phyloP scores from a whole-genome alignment of 2,797 vertebrate species.

The Clamator glandarius region DNA sequence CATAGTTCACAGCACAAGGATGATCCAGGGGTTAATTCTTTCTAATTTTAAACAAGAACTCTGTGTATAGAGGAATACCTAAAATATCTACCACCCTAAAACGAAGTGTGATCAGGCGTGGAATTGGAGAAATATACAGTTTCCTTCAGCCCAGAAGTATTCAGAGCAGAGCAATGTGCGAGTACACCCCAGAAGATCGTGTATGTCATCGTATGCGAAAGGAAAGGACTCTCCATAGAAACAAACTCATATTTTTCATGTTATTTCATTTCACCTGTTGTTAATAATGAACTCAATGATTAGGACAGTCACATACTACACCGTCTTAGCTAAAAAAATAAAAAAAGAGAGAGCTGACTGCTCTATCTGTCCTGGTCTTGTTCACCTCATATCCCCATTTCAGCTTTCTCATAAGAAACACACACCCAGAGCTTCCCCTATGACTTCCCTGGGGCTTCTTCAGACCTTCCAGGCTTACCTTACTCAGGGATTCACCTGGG shows the following conservation, averaged over 20 bases:
- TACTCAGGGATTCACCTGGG: accelerated
- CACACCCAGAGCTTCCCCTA: accelerated
- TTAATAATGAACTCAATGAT: background rate
- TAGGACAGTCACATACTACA: background rate
- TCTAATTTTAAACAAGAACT: background rate
- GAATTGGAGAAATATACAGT: accelerated
- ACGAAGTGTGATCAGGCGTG: accelerated
- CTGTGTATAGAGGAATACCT: accelerated
- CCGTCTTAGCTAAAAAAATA: background rate
- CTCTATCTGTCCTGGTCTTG: background rate
- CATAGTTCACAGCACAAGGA: background rate
- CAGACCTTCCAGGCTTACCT: background rate
- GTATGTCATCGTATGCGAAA: background rate
- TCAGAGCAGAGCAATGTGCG: accelerated
- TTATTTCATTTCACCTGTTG: background rate
- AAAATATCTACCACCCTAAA: background rate
- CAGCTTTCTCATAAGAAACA: background rate
- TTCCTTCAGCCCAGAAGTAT: background rate
- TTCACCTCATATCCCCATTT: accelerated
- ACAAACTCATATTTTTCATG: background rate
- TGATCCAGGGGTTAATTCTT: background rate
- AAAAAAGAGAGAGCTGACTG: background rate
- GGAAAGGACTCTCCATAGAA: background rate
- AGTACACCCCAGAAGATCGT: background rate
- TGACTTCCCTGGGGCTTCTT: background rate